phyloP scores from a whole-genome alignment of 2,888 invertebrate genomes.

The Aleiodes testaceus region DNA sequence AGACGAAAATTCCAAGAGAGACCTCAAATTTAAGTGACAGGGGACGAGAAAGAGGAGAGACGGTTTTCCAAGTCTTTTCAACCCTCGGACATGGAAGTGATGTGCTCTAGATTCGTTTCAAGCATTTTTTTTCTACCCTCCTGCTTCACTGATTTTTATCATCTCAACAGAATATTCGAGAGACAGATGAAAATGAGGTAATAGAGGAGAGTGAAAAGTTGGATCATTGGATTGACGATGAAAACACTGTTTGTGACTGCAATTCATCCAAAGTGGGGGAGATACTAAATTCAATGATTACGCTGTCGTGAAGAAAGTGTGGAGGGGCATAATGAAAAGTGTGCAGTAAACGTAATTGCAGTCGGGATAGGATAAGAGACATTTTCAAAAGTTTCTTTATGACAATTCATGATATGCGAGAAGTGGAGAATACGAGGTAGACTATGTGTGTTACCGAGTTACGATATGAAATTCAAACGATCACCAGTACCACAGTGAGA shows the following conservation, averaged over 20 bases:
- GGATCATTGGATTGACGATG: background rate
- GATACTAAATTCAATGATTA: too few species aligned
- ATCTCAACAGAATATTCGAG: background rate
- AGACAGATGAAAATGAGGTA: background rate
- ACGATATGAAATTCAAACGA: conserved; percentile 38
- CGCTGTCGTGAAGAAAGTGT: background rate
- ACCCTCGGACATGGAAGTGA: conserved; percentile 8
- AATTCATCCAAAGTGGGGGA: too few species aligned
- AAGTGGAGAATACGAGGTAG: background rate
- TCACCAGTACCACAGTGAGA: conserved; percentile 8
- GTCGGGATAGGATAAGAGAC: too few species aligned
- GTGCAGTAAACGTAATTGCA: too few species aligned
- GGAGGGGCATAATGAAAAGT: too few species aligned
- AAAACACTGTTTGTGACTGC: background rate
- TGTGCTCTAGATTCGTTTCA: conserved; percentile 10
- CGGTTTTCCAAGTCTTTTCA: conserved; percentile 5
- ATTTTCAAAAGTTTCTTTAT: conserved; percentile 9
- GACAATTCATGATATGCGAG: background rate
- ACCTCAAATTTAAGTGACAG: conserved; percentile 53
- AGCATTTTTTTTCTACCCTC: background rate
- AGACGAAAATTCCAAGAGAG: conserved; percentile 45
- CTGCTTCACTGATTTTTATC: conserved; percentile 3
- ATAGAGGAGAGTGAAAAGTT: background rate
- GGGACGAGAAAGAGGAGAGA: background rate
- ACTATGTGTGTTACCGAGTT: conserved; percentile 20